Base-by-base conservation (phyloP, 2,113 vertebrate species). In the Chunga burmeisteri region DNA sequence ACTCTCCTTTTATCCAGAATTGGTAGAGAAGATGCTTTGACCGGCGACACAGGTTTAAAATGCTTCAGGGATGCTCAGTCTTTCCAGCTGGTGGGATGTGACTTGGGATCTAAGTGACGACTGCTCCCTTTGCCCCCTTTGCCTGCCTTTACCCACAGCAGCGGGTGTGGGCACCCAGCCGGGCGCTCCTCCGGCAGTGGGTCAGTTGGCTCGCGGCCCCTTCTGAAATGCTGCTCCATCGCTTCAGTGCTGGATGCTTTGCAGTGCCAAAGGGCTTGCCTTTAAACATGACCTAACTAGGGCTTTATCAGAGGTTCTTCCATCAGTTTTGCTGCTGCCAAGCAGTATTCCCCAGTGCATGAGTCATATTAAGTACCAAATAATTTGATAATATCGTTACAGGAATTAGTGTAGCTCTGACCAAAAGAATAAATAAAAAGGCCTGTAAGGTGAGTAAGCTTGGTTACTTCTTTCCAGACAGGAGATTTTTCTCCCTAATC, bases 151-250 rank as follows among this genome's bases (percentile, higher is more conserved):
- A 56, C 34, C 46, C 47, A 11, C 29, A 25, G 61, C 29, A 23
- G 62, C 4, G 73, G 12, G n/a, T 20, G 26, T 3, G 23, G 44
- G 61, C 80, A 79, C 44, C 29, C 0, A 0, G 1, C 3, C 9
- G 27, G 55, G 15, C 4, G 4, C 59, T 61, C 89, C 75, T 55
- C n/a, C 1, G 0, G 50, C 7, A 3, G 55, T 20, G n/a, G 46
- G 12, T 32, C 61, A 15, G 3, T 22, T 5, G 5, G 17, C 58
- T 34, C 47, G 21, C 27, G 40, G 20, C 52, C 27, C 34, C 47
- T 42, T 67, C 22, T 59, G 71, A 47, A 78, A 46, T n/a, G 6
- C 16, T 36, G 61, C 65, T 85, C 56, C 34, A 7, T 26, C 20
- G 30, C 62, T 72, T 78, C 46, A 32, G 71, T 27, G 30, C 66